A percentile compares a stretch with the other conserved stretches of the same genome.
phyloP scores from a whole-genome alignment of 2,888 invertebrate genomes.

The Homarus gammarus region DNA sequence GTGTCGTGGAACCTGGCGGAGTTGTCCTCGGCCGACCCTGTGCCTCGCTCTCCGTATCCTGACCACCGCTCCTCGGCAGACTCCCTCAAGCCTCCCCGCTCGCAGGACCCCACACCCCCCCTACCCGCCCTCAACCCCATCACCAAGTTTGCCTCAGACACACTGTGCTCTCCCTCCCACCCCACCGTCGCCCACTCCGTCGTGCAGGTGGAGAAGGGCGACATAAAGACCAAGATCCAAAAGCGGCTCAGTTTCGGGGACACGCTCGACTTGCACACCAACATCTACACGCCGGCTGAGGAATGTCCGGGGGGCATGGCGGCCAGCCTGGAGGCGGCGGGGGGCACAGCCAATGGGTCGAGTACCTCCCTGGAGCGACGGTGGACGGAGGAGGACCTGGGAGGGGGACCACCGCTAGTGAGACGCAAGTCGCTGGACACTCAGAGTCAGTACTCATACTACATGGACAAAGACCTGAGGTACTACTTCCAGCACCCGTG shows the following conservation, averaged over 20 bases:
- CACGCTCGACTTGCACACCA: slow-evolving; percentile 69
- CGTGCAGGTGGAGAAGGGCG: slow-evolving; percentile 70
- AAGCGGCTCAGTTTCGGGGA: slow-evolving; percentile 75
- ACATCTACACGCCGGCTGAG: slow-evolving; percentile 74
- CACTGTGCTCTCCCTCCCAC: slow-evolving; percentile 56
- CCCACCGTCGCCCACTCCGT: slow-evolving; percentile 58
- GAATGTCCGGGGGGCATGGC: slow-evolving; percentile 47
- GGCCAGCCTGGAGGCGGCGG: slow-evolving; percentile 6
- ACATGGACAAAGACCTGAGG: slow-evolving; percentile 80
- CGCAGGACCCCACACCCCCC: slow-evolving; percentile 25
- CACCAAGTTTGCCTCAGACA: slow-evolving; percentile 58
- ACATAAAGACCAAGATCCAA: slow-evolving; percentile 72
- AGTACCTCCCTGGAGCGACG: slow-evolving; percentile 54
- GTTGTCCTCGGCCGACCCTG: slow-evolving; percentile 10
- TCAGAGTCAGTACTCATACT: slow-evolving; percentile 79
- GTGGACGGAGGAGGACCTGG: slow-evolving; percentile 61
- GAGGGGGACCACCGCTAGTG: slow-evolving; percentile 65
- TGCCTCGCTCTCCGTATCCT: background rate
- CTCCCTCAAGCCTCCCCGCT: slow-evolving; percentile 29
- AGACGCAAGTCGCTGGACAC: slow-evolving; percentile 77
- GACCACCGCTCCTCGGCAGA: slow-evolving; percentile 34
- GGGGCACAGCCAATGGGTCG: slow-evolving; percentile 53
- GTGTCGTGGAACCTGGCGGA: slow-evolving; percentile 70
- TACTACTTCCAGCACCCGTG: slow-evolving; percentile 82
- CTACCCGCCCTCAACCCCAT: slow-evolving; percentile 52